Conservation (phyloP, 2,113 vertebrate species). For the Ciconia maguari region DNA sequence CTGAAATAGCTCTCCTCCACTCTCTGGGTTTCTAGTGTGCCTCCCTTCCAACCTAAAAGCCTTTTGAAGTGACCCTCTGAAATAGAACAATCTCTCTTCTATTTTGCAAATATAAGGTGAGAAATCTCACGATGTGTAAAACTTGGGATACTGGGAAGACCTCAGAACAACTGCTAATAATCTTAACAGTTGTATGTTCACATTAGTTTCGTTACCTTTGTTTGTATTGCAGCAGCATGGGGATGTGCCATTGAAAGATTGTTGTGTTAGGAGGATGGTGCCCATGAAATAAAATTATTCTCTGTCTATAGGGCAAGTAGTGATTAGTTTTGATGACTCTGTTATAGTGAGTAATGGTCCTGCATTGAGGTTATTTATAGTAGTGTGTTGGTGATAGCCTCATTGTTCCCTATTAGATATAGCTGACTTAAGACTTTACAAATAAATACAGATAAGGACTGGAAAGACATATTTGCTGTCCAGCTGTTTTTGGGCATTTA, state of each 20-base stretch:
- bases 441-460: neutral
- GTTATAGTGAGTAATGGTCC: neutral
- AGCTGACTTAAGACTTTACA: neutral
- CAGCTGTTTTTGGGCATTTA: neutral
- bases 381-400: neutral
- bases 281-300: neutral
- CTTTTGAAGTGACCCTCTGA: neutral
- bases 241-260: neutral
- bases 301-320: neutral
- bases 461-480: neutral
- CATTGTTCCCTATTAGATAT: neutral
- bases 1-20: neutral
- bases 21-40: neutral
- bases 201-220: neutral
- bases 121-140: neutral
- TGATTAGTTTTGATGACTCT: neutral
- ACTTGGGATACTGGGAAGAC: neutral
- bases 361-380: neutral
- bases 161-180: neutral
- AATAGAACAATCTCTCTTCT: neutral
- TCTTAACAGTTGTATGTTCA: neutral
- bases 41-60: neutral
- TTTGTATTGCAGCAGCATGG: neutral
- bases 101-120: neutral
- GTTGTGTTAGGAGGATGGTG: neutral